Evolutionary conservation across 2,113 vertebrate species (phyloP).

Genomic region (Electrona antarctica): DNA sequence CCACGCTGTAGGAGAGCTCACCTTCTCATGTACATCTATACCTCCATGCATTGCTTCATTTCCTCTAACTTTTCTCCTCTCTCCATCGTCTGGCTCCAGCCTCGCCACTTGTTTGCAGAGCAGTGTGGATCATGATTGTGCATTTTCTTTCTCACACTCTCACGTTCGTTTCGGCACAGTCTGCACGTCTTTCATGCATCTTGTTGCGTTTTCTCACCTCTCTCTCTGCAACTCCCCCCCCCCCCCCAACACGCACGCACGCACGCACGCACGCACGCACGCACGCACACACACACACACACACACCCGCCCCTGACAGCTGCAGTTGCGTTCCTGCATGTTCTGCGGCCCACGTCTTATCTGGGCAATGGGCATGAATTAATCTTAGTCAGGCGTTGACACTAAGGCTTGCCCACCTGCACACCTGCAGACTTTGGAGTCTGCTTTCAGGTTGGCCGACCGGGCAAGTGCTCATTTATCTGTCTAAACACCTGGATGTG

Average conservation of each 20-base stretch:
- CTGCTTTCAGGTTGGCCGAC: too few species aligned
- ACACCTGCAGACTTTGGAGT: too few species aligned
- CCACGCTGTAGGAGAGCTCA: too few species aligned
- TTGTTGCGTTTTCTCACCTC: neutral
- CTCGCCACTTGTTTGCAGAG: conserved; percentile 43
- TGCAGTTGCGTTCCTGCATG: conserved; percentile 64
- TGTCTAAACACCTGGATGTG: too few species aligned
- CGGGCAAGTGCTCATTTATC: too few species aligned
- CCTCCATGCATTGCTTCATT: too few species aligned
- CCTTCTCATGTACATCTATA: too few species aligned
- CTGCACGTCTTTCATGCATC: conserved; percentile 22
- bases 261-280: too few species aligned
- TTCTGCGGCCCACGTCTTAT: conserved; percentile 69
- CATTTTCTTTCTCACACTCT: conserved; percentile 47
- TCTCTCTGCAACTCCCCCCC: neutral
- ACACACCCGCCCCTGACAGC: conserved; percentile 53
- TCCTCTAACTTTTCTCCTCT: too few species aligned
- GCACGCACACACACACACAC: too few species aligned
- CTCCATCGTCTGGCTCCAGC: conserved; percentile 42
- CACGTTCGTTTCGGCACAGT: conserved; percentile 58
- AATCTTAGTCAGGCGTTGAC: conserved; percentile 47
- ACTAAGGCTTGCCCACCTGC: too few species aligned
- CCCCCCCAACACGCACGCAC: neutral
- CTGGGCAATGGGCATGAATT: conserved; percentile 65
- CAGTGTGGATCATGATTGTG: neutral